Base-by-base conservation (phyloP, 2,113 vertebrate species). In the Pantherophis guttatus region DNA sequence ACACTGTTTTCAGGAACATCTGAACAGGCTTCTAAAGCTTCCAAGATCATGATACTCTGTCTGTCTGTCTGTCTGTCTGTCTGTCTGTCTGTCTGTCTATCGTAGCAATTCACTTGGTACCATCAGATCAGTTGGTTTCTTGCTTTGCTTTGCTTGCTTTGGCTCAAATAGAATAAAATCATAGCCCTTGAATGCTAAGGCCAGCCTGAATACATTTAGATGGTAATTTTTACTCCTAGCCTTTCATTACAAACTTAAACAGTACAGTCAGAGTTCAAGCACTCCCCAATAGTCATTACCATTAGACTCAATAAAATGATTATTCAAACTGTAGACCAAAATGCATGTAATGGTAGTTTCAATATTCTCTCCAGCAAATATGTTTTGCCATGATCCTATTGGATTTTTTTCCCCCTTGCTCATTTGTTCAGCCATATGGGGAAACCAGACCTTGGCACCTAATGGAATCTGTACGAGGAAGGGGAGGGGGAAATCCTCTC, bases 301-400 rank as follows among this genome's bases (percentile, higher is more conserved):
- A 96, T 96, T 95, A 96, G 48, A 91, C 48, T 90, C 55, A 90
- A n/a, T 24, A 90, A 58, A 93, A 93, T 93, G 94, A 44, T 95
- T 92, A 90, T 95, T 91, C 65, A 95, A 94, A 91, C 85, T 91
- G 91, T 93, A 91, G 90, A 6, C 94, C 92, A 93, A 96, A 94
- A 93, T 88, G 94, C 86, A 88, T 93, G 94, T 95, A 94, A 92
- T 94, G 92, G 94, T 2, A 0, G 89, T 93, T 21, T 95, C 91
- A 93, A 90, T 90, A 91, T 87, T 96, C 86, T 96, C 95, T 95
- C 19, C 90, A 94, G 90, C 89, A 95, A 95, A 87, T 94, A 94
- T 10, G 91, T 94, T 95, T 94, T 93, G 92, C 93, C 90, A 93
- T 81, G 88, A n/a, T 48, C 70, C 23, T 92, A 10, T 92, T 91